Evolutionary conservation across 1,140 invertebrate species (phyloP).

Genomic region (Tachypleus tridentatus): DNA sequence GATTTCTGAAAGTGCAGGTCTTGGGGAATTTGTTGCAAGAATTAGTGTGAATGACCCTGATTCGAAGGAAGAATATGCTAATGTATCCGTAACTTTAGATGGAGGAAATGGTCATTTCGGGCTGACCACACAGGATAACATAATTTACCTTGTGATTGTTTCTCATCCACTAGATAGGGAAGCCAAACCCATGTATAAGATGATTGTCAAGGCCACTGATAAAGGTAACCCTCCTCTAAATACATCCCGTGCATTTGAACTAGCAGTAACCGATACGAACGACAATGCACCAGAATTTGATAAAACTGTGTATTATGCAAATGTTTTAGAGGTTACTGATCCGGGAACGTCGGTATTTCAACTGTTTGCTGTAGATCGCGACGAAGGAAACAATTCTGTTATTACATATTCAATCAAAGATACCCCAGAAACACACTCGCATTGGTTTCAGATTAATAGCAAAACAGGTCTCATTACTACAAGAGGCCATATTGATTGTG

Average conservation of each 20-base stretch:
- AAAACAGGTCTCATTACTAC: slow-evolving; percentile 77
- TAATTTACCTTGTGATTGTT: slow-evolving; percentile 76
- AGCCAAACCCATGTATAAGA: slow-evolving; percentile 73
- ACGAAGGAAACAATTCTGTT: slow-evolving; percentile 76
- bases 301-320: slow-evolving; percentile 55
- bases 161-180: slow-evolving; percentile 56
- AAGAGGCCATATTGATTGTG: slow-evolving; percentile 71
- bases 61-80: slow-evolving; percentile 85
- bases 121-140: slow-evolving; percentile 72
- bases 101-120: slow-evolving; percentile 80
- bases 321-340: slow-evolving; percentile 62
- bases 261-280: slow-evolving; percentile 83
- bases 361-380: slow-evolving; percentile 61
- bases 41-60: slow-evolving; percentile 77
- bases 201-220: slow-evolving; percentile 74
- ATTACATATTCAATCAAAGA: slow-evolving; percentile 65
- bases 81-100: slow-evolving; percentile 79
- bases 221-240: slow-evolving; percentile 86
- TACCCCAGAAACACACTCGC: slow-evolving; percentile 52
- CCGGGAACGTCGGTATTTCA: slow-evolving; percentile 51
- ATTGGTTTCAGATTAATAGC: slow-evolving; percentile 81
- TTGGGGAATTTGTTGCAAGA: slow-evolving; percentile 70
- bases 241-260: slow-evolving; percentile 61
- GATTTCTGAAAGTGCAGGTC: slow-evolving; percentile 67
- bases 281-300: slow-evolving; percentile 75